phyloP scores from a whole-genome alignment of 2,888 invertebrate species.

The Eupithecia subfuscata region DNA sequence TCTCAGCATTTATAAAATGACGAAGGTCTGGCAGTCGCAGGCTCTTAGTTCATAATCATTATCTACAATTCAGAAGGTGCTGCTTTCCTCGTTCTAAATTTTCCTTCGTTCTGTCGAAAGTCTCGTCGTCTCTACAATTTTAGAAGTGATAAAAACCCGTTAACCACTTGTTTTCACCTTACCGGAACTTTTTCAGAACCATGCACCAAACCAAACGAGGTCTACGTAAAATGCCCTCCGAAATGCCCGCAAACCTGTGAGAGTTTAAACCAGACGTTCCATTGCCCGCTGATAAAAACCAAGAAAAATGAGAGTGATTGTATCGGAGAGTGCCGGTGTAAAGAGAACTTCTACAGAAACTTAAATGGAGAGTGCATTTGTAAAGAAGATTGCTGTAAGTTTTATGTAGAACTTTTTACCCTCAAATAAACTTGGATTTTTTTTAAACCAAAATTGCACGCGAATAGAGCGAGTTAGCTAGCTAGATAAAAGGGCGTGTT shows the following conservation, averaged over 20 bases:
- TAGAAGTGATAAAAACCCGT: too few species aligned
- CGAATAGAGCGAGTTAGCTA: too few species aligned
- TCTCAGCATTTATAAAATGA: too few species aligned
- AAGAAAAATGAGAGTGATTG: constrained; percentile 28
- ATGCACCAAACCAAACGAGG: constrained; percentile 36
- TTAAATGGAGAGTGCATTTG: constrained; percentile 38
- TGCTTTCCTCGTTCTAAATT: too few species aligned
- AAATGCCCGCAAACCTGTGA: constrained; percentile 48
- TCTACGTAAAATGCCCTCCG: constrained; percentile 37
- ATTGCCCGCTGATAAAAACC: constrained; percentile 29
- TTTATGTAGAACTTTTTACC: neutral
- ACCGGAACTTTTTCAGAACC: constrained; percentile 14
- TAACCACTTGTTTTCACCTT: neutral
- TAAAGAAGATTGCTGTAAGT: constrained; percentile 42
- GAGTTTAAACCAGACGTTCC: constrained; percentile 35
- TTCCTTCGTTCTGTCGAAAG: too few species aligned
- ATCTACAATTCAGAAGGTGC: too few species aligned
- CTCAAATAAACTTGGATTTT: neutral
- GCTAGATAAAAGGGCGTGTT: too few species aligned
- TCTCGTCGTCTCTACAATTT: too few species aligned
- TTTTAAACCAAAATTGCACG: too few species aligned
- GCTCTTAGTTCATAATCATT: too few species aligned
- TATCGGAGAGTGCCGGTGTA: constrained; percentile 39
- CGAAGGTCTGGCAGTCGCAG: too few species aligned
- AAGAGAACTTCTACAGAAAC: constrained; percentile 38